Evolutionary conservation across 2,113 vertebrate genomes (phyloP).

Genomic region (Labrus mixtus): DNA sequence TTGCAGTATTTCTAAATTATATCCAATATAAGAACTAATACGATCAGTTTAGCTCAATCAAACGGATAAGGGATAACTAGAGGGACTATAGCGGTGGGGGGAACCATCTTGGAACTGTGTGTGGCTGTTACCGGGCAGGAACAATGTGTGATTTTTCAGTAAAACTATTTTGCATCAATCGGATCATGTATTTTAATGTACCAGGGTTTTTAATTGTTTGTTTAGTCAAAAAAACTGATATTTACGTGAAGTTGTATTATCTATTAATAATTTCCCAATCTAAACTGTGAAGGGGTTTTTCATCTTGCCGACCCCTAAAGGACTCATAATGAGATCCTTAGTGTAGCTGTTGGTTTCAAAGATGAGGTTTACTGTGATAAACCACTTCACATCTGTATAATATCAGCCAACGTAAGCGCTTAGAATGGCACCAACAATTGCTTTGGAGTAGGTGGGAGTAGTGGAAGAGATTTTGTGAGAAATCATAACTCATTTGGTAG

Average conservation of each 20-base stretch:
- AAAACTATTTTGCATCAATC: background rate
- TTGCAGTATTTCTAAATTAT: no score
- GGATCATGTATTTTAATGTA: background rate
- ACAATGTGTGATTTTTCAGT: no score
- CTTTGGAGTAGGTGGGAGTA: slow-evolving; percentile 51
- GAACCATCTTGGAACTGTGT: no score
- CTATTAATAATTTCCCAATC: no score
- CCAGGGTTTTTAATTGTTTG: background rate
- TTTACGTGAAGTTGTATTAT: no score
- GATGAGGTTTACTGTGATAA: slow-evolving; percentile 34
- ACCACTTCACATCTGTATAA: slow-evolving; percentile 55
- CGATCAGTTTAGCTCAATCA: no score
- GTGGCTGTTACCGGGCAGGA: no score
- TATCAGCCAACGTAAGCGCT: slow-evolving; percentile 42
- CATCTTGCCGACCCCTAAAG: background rate
- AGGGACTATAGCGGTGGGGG: no score
- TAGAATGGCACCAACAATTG: slow-evolving; percentile 57
- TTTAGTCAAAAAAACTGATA: background rate
- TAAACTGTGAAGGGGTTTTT: no score
- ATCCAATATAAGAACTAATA: no score
- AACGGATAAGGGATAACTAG: no score
- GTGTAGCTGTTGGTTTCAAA: background rate
- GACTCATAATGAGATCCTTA: background rate
- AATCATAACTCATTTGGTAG: slow-evolving; percentile 78
- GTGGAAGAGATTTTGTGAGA: slow-evolving; percentile 68